Evolutionary conservation across 2,797 vertebrate species (phyloP), one percentile per base, ranked within the genome.

Genomic region (Odontamblyopus rebecca): DNA sequence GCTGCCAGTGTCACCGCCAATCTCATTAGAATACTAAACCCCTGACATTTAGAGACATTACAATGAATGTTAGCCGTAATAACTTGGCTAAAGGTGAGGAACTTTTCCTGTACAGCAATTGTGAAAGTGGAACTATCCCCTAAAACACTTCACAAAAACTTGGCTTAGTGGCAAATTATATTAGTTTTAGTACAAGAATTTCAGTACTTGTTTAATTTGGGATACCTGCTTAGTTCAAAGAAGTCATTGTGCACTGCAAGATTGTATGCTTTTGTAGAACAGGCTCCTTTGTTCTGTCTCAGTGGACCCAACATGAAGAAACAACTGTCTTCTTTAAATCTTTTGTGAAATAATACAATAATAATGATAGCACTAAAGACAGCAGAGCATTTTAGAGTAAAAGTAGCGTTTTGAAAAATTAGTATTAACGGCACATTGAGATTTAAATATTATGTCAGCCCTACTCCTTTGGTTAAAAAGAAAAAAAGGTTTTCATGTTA

Each of bases 21-120:
- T 81, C 74, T 77, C 69, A 85, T 83, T 79, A 76, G 48, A 73
- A 50, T 65, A 67, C 73, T 67, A 83, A 85, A 79, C 71, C 71
- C 73, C 61, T 69, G 76, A 84, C 81, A 86, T 87, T 80, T 79
- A 69, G 32, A 74, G 30, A 65, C 30, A 62, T 61, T 54, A 51
- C 69, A 67, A 76, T 65, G 29, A 72, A 57, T 48, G 59, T 26
- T 62, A 64, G n/a, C 62, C 57, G 64, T 71, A 68, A 54, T 29
- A 62, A 67, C 68, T 79, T 53, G 74, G 32, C 74, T 76, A 66
- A 74, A 74, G 48, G 26, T 6, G 51, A 74, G 67, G 67, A 78
- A 75, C 32, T 3, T 19, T 76, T 75, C 15, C 26, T 44, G 66
- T 74, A 69, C 56, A 56, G 35, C 54, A n/a, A 78, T 75, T 69